Evolutionary conservation across 2,113 vertebrate genomes (phyloP), one percentile per base, ranked within the genome.

Genomic region (Meles meles): DNA sequence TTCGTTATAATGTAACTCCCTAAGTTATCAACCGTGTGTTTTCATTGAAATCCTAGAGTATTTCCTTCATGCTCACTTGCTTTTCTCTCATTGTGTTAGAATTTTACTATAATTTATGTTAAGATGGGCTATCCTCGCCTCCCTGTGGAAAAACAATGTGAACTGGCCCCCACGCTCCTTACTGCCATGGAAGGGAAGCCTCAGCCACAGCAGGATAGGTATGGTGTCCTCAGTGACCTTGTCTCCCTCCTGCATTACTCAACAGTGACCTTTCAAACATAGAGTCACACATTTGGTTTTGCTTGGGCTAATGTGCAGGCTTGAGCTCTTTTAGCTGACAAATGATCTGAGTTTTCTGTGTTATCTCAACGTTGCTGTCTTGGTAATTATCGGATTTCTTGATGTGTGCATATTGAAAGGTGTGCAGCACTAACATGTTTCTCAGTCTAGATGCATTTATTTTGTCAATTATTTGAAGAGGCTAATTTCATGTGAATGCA

Each of bases 91-190:
- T 89, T 92, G 55, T 74, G 89, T 93, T 95, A 99, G 99, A 99
- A 99, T 99, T 99, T 99, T 98, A 99, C 99, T 89, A 99, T 99
- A 98, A 99, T 99, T 98, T 99, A 99, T 98, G 99, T 99, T 97
- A 99, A 99, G 98, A 99, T 99, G 99, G 99, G 99, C 39, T 99
- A 99, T 97, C 99, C 99, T 74, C 99, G 99, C 69, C 98, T 99
- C 52, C 99, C 99, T 87, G 99, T 99, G 96, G 99, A 99, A 84
- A 99, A 99, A 96, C 99, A 99, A 27, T 99, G 99, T 98, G 99
- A 99, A 96, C 98, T 99, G 97, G 99, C 99, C 84, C 99, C 99
- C 3, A 99, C 99, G 17, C 99, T 99, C n/a, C 99, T 99, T 67
- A 99, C 99, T 86, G 99, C 99, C 89, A 99, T 99, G 99, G 99